Conservation (phyloP, 1,140 invertebrate genomes). For the Halesus radiatus region DNA sequence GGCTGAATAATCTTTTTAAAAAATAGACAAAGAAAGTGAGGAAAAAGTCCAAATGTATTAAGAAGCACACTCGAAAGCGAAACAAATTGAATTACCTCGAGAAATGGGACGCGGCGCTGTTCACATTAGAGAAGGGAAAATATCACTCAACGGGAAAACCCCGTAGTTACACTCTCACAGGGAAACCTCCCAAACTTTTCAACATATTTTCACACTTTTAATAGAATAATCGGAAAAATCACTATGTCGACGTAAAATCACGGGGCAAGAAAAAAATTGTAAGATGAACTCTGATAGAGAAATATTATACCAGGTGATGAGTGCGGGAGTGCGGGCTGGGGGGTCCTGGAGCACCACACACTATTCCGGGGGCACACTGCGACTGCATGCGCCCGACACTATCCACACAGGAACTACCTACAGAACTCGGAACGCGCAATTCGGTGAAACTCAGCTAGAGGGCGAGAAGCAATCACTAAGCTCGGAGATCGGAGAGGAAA, state of each 20-base stretch:
- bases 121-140: constrained; percentile 6
- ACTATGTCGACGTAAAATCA: background rate
- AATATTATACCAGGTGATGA: constrained; percentile 17
- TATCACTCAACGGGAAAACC: constrained; percentile 17
- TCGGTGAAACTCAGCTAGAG: background rate
- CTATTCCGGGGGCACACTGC: background rate
- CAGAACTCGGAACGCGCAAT: background rate
- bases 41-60: background rate
- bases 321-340: constrained; percentile 4
- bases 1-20: background rate
- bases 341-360: constrained; percentile 5
- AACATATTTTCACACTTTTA: constrained; percentile 5
- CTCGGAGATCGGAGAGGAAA: background rate
- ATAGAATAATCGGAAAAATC: background rate
- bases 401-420: background rate
- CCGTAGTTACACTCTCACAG: background rate
- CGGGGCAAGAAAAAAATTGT: background rate
- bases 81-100: constrained; percentile 6
- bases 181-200: background rate
- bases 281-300: background rate
- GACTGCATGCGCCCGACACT: constrained; percentile 7
- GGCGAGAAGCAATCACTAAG: constrained; percentile 4
- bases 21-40: constrained; percentile 8
- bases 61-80: constrained; percentile 23
- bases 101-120: background rate